Conservation (phyloP, 1,140 invertebrate species). For the Rhyacophila brunnea region DNA sequence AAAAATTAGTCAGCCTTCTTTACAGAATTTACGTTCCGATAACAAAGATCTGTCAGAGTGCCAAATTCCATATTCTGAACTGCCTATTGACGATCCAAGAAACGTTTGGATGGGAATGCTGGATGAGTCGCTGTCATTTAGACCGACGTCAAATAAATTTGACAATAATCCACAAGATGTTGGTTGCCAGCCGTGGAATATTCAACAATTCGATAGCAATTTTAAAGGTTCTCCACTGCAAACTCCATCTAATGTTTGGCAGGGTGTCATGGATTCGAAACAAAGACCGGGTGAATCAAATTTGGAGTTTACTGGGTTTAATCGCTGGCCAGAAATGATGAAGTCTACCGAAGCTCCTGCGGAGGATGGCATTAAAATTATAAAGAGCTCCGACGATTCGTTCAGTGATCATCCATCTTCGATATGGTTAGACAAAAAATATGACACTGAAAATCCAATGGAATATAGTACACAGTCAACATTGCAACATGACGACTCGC, state of each 20-base stretch:
- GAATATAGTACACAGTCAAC: neutral
- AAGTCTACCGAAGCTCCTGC: neutral
- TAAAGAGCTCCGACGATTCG: conserved; percentile 1
- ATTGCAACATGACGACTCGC: neutral
- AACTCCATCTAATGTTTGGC: conserved; percentile 11
- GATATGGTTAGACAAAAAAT: conserved; percentile 22
- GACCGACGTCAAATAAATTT: conserved; percentile 2
- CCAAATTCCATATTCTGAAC: neutral
- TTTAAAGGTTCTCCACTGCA: conserved; percentile 1
- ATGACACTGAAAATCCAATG: conserved; percentile 1
- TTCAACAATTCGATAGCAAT: conserved; percentile 7
- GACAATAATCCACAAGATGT: conserved; percentile 1
- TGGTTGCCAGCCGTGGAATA: conserved; percentile 8
- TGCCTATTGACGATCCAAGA: conserved; percentile 3
- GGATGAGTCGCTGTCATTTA: conserved; percentile 47
- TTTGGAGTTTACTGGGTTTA: conserved; percentile 12
- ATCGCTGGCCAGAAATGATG: conserved; percentile 22
- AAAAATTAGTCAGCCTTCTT: too few relatives aligned
- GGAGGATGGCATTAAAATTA: conserved; percentile 6
- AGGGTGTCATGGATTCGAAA: conserved; percentile 4
- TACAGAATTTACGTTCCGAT: too few relatives aligned
- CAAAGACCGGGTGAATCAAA: neutral
- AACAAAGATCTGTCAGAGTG: neutral
- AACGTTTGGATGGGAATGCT: conserved; percentile 52
- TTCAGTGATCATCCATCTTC: conserved; percentile 18